A percentile compares a stretch with the other conserved stretches of the same genome.
These are phyloP conservation scores for Rhysida immarginata DNA, from an alignment of 1,140 invertebrate genomes.

Conservation along the genomic window DNA sequence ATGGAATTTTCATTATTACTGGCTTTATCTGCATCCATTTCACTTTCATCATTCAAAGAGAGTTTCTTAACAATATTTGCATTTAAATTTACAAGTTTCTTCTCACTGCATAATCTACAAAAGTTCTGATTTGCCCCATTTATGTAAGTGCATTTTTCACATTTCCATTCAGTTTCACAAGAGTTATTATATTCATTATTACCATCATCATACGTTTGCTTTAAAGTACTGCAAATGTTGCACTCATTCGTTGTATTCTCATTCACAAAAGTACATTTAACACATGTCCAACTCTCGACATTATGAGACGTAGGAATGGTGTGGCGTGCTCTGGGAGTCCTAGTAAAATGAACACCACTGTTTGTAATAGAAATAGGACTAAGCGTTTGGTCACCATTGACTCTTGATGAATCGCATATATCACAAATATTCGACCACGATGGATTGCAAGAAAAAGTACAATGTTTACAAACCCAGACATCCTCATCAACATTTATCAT, in stretches of 20 bases:
- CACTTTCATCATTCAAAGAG: neutral
- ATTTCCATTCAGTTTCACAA: neutral
- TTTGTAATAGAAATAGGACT: neutral
- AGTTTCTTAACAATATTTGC: too few relatives aligned
- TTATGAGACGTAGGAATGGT: too few relatives aligned
- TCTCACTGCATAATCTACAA: too few relatives aligned
- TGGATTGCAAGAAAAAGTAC: slow-evolving; percentile 73
- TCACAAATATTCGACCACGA: slow-evolving; percentile 58
- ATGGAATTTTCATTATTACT: slow-evolving; percentile 16
- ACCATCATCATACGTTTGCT: too few relatives aligned
- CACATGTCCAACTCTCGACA: slow-evolving; percentile 66
- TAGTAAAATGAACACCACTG: slow-evolving; percentile 1
- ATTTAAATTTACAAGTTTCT: too few relatives aligned
- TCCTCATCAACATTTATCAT: slow-evolving; percentile 5
- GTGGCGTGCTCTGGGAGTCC: too few relatives aligned
- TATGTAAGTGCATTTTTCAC: neutral
- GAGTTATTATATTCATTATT: slow-evolving; percentile 33
- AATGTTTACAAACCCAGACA: slow-evolving; percentile 73
- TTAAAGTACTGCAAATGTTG: slow-evolving; percentile 65
- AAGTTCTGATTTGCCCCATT: neutral
- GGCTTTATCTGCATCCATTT: slow-evolving; percentile 16
- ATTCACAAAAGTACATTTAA: slow-evolving; percentile 73
- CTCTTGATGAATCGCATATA: slow-evolving; percentile 51
- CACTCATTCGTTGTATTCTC: slow-evolving; percentile 48
- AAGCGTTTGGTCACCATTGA: slow-evolving; percentile 20